Conservation (phyloP, 2,113 vertebrate species). For the Strigops habroptila region DNA sequence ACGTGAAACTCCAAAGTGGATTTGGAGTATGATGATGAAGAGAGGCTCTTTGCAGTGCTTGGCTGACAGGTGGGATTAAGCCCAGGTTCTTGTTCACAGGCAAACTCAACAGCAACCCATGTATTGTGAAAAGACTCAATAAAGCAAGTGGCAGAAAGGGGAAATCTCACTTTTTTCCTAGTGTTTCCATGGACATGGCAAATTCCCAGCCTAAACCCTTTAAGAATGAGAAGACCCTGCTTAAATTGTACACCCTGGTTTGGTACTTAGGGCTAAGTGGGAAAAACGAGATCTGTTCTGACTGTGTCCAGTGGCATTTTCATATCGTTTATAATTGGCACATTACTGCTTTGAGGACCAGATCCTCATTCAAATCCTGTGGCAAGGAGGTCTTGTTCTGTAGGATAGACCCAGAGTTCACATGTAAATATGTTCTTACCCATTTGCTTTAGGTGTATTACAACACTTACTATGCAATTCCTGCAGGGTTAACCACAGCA, state of each 20-base stretch:
- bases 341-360: background rate
- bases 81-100: background rate
- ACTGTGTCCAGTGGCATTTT: background rate
- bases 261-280: background rate
- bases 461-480: background rate
- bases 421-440: background rate
- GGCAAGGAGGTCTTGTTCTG: background rate
- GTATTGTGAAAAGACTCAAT: background rate
- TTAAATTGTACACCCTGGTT: background rate
- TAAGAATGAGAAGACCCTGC: background rate
- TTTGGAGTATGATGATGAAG: background rate
- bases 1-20: background rate
- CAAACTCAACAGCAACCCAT: background rate
- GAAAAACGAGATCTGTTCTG: background rate
- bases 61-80: slow-evolving; percentile 31
- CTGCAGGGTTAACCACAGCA: background rate
- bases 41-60: background rate
- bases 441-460: background rate
- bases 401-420: background rate
- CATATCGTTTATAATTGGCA: background rate
- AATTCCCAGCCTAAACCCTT: slow-evolving; percentile 12
- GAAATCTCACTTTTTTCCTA: slow-evolving; percentile 37
- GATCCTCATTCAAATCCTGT: background rate
- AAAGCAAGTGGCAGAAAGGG: slow-evolving; percentile 25
- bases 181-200: background rate